A percentile compares a stretch with the other conserved stretches of the same genome.
Evolutionary conservation across 2,888 invertebrate genomes (phyloP).

Genomic region (Marasmarcha lunaedactyla): DNA sequence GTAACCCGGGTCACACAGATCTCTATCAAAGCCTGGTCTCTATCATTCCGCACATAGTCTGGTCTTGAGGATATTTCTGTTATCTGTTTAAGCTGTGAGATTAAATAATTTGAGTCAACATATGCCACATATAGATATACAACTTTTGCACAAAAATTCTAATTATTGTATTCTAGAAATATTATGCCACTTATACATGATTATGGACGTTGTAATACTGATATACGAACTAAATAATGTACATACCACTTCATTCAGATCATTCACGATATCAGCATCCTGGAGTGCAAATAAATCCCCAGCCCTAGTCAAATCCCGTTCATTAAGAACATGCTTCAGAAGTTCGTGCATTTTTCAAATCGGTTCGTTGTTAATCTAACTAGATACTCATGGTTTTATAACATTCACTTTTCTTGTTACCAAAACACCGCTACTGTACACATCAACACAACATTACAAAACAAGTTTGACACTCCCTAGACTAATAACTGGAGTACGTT

Average conservation of each 20-base stretch:
- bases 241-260: conserved; percentile 85
- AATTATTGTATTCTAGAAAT: too few species aligned
- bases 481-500: background rate
- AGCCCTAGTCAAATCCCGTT: conserved; percentile 90
- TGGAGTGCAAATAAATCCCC: conserved; percentile 91
- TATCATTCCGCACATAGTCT: conserved; percentile 87
- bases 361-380: conserved; percentile 7
- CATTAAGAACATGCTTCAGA: conserved; percentile 89
- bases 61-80: conserved; percentile 85
- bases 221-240: too few species aligned
- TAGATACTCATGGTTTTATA: conserved; percentile 14
- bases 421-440: conserved; percentile 23
- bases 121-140: background rate
- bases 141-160: background rate
- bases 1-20: conserved; percentile 93
- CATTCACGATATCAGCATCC: conserved; percentile 87
- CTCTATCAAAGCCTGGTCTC: conserved; percentile 95
- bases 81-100: conserved; percentile 76
- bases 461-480: background rate
- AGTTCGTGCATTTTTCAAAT: conserved; percentile 84
- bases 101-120: conserved; percentile 3
- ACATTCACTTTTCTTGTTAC: background rate
- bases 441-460: conserved; percentile 23
- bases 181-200: too few species aligned
- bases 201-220: too few species aligned